Conservation (phyloP, 1,140 invertebrate species). For the Geopemphigus sp. region DNA sequence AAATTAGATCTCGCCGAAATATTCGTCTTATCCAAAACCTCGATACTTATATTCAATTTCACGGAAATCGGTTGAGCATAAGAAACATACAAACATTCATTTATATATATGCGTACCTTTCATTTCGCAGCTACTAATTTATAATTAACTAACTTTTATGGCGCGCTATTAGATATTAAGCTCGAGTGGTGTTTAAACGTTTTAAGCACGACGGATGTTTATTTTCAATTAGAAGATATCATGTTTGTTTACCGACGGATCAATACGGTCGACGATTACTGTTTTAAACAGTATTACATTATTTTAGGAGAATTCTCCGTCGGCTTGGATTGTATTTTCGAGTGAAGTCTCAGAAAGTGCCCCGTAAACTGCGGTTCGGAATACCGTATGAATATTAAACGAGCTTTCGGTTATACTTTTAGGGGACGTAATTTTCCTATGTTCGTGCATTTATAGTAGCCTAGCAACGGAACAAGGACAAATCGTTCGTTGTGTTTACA, state of each 20-base stretch:
- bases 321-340: not conserved
- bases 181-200: not conserved
- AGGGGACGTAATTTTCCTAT: constrained; percentile 21
- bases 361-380: not conserved
- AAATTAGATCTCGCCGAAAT: no score
- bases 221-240: not conserved
- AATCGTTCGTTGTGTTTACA: constrained; percentile 14
- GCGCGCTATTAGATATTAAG: not conserved
- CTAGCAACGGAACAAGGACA: not conserved
- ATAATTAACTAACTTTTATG: not conserved
- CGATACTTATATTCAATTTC: no score
- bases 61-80: no score
- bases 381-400: constrained; percentile 41
- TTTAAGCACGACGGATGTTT: not conserved
- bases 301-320: not conserved
- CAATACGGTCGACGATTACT: not conserved
- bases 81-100: no score
- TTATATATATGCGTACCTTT: no score
- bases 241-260: not conserved
- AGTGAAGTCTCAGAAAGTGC: constrained; percentile 13
- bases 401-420: not conserved
- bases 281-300: not conserved
- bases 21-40: no score
- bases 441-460: constrained; percentile 7
- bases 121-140: not conserved